Percentiles rank a stretch among this genome's conserved stretches.
Evolutionary conservation across 30 jellyfish, hydroid and myxozoan species (phyloP).

Genomic region (Cassiopea andromeda): DNA sequence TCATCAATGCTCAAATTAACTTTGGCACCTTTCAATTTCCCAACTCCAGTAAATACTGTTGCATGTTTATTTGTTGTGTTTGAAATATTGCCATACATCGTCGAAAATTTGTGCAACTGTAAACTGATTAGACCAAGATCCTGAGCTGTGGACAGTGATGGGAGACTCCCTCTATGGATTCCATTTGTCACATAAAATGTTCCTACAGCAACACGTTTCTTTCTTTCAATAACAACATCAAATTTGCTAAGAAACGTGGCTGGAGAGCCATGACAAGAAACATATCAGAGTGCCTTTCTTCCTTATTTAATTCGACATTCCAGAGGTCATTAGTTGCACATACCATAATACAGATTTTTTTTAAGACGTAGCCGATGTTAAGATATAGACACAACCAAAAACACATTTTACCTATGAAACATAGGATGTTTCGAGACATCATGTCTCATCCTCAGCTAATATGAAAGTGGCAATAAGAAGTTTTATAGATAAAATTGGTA

Average conservation of each 20-base stretch:
- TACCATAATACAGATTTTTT: too few relatives aligned
- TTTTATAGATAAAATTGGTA: too few relatives aligned
- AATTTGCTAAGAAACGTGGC: background rate
- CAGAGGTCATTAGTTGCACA: too few relatives aligned
- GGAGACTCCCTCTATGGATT: background rate
- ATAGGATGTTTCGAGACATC: too few relatives aligned
- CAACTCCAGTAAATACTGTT: slow-evolving; percentile 25
- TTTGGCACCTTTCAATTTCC: slow-evolving; percentile 19
- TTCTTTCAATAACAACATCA: background rate
- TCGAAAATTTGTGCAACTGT: background rate
- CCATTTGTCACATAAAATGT: background rate
- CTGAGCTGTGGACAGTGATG: background rate
- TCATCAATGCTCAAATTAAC: background rate
- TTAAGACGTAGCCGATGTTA: too few relatives aligned
- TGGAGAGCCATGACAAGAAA: background rate
- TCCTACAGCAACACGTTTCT: background rate
- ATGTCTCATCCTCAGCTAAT: too few relatives aligned
- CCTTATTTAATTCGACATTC: too few relatives aligned
- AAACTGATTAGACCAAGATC: background rate
- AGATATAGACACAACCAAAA: too few relatives aligned
- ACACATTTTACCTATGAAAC: too few relatives aligned
- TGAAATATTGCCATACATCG: background rate
- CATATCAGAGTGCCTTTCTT: too few relatives aligned
- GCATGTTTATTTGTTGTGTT: background rate
- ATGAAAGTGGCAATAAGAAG: too few relatives aligned